Base-by-base conservation (phyloP, 1,140 invertebrate genomes). In the Drosophila sucinea region DNA sequence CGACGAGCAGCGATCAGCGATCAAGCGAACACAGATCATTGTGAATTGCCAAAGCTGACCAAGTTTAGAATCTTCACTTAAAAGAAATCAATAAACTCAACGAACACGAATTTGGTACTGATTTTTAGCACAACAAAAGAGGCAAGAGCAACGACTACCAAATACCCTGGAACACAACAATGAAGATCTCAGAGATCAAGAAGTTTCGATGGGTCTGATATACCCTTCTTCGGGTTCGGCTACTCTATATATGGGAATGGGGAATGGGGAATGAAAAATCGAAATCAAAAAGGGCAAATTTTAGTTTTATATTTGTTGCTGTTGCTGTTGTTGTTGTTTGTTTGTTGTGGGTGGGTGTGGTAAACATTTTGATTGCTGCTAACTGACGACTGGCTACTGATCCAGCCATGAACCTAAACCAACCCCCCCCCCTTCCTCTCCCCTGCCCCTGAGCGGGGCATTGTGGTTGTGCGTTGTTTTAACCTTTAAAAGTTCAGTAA, bases 401-500 rank as follows among this genome's bases (percentile, higher is more conserved):
- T 75, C 81, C 8, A 84, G 73, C 81, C 81, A 81, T 84, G 81
- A 84, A 84, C 81, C 65, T 70, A 11, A 60, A 57, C 40, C 54
- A 65, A 62, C 38, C 67, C 55, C 38, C 68, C 23, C 4, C 32
- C 33, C 35, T 7, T 32, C 6, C 25, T 60, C 23, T 60, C 41
- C 47, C 38, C 10, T 10, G 1, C 8, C 0, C 1, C 33, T 5
- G 4, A 35, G 1, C 33, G 3, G 17, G 17, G 17, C 4, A 3
- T 7, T 35, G 3, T 6, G 8, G 10, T 38, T 41, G 51, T 11
- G 60, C 44, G 44, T 51, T 51, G 23, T 51, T 25, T 40, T 66
- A 77, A 80, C 79, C 79, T 81, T 79, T 77, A 55, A 81, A 71
- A 81, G 79, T 81, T 81, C 79, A 81, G 44, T 80, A 65, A 64